These are phyloP conservation scores for Eulemur mongoz DNA, from an alignment of 2,797 vertebrate species.

Conservation along the genomic window DNA sequence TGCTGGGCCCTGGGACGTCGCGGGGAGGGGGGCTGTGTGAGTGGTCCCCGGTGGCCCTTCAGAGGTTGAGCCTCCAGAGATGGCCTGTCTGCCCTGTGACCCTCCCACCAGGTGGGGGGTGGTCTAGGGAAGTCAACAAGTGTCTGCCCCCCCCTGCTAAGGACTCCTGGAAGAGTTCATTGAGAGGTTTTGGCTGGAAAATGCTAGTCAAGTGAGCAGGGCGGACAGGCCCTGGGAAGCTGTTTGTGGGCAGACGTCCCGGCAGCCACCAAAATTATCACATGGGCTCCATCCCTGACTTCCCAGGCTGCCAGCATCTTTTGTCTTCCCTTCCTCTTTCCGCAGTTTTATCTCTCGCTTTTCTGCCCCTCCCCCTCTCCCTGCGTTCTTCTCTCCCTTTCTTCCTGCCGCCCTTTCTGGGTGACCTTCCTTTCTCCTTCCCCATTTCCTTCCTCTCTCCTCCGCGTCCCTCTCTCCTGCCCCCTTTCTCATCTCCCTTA, in stretches of 20 bases:
- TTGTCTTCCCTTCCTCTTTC: too few relatives aligned
- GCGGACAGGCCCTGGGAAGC: not conserved
- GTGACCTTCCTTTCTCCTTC: not conserved
- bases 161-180: not conserved
- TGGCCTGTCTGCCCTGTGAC: not conserved
- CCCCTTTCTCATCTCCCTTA: not conserved
- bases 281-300: not conserved
- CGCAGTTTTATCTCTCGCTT: fast-evolving
- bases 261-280: not conserved
- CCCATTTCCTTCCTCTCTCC: not conserved
- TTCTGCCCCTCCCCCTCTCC: not conserved
- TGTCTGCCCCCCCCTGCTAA: not conserved
- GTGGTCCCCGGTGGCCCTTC: not conserved
- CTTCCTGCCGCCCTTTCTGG: not conserved
- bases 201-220: not conserved
- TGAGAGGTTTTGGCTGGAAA: not conserved
- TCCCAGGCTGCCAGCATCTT: not conserved
- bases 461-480: not conserved
- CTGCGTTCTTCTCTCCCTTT: not conserved
- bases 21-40: not conserved
- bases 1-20: not conserved
- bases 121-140: not conserved
- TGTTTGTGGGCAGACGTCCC: not conserved
- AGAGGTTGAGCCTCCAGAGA: not conserved
- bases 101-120: not conserved